Base-by-base conservation (phyloP, 2,797 vertebrate genomes). In the Alcedo quadribrachys region DNA sequence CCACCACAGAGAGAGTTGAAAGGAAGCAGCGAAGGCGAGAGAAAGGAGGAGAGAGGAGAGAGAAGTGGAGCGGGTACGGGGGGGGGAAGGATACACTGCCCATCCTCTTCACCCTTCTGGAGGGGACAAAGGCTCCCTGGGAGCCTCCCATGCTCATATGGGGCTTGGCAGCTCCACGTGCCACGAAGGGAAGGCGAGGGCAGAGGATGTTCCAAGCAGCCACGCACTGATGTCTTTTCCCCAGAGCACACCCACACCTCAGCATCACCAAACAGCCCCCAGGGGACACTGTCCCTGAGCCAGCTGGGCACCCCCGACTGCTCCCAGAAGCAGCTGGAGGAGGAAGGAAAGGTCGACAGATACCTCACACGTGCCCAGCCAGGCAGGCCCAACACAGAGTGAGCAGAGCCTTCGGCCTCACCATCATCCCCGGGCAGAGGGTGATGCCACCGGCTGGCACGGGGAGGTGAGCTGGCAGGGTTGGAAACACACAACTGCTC, bases 321-420 rank as follows among this genome's bases (percentile, higher is more conserved):
- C 61, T 43, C 62, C 42, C 37, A 27, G 53, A 17, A 54, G 37
- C 27, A 12, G 6, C 46, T 6, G 42, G 76, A 75, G 27, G 35
- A 55, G 60, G 70, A 8, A 51, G 22, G 35, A 30, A 48, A 74
- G 35, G 51, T 0, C 0, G 15, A 14, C 0, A 1, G 27, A 27
- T 2, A 0, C 13, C 43, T 35, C 2, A 1, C 11, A 4, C 1
- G 6, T 5, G 0, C 53, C 11, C 9, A 0, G 30, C 17, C 46
- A 33, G 28, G 28, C 22, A 40, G 0, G 1, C 21, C 35, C 68
- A 11, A 0, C 43, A 2, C 0, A 1, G 0, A 1, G 37, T 2
- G 0, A 28, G 33, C 37, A 0, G 20, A 76, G 68, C 69, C 85
- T 86, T 89, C 57, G 1, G 30, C 70, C 61, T 79, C 87, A 0